Evolutionary conservation across 2,113 vertebrate genomes (phyloP), one percentile per base, ranked within the genome.

Genomic region (Centropristis striata): DNA sequence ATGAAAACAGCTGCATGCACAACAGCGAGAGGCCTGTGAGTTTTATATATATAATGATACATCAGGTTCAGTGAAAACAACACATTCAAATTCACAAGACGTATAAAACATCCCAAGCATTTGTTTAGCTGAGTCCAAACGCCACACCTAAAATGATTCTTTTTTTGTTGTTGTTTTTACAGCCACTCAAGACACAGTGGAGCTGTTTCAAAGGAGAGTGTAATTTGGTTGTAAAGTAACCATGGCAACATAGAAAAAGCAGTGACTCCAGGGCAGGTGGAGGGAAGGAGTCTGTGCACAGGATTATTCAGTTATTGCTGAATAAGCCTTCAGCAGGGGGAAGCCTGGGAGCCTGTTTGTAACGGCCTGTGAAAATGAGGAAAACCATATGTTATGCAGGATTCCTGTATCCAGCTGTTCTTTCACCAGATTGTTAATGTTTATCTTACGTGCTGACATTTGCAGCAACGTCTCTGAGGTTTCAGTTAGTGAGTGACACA

Each of bases 191-290:
- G 70, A 10, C 68, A 37, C 68, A 68, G 66, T 72, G 50, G 58
- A 80, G 81, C 75, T 67, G 59, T 78, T 77, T 80, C 58, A 83
- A 77, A 83, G 65, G 12, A 63, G 82, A 77, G 65, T 60, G 58
- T 79, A 80, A 85, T 83, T 83, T 86, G 78, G 46, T 78, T 91
- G 71, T 78, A 82, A 84, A 70, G 90, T 92, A 81, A 90, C 91
- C 86, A 91, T 86, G 91, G 91, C 71, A 91, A 92, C 93, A 60
- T 27, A 72, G 81, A 57, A 75, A 68, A 79, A 64, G 59, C 75
- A 63, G 51, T 15, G 23, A 85, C 70, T 80, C 51, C 75, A 82
- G 72, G 71, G 73, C 55, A 88, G 79, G 49, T 73, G 86, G 60
- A 67, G 60, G n/a, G 54, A 69, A 49, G 65, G 51, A 54, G 70